These are phyloP conservation scores for Plebejus argus DNA, from an alignment of 2,888 invertebrate genomes.

Conservation along the genomic window DNA sequence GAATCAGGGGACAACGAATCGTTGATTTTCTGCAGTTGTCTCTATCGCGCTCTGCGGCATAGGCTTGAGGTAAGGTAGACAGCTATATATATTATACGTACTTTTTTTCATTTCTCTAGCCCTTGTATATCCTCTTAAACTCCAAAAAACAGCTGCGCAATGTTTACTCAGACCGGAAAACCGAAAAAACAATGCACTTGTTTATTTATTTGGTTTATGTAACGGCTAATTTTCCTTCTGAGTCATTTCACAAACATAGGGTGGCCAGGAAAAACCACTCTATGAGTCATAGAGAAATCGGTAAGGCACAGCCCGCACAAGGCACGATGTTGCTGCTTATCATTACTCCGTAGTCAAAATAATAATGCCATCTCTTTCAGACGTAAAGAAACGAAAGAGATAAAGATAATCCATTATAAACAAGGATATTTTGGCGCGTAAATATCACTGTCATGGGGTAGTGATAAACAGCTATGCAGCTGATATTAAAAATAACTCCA, in stretches of 20 bases:
- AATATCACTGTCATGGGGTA: neutral
- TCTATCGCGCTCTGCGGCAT: no score
- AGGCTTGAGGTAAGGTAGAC: no score
- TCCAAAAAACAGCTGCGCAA: no score
- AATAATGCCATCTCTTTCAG: neutral
- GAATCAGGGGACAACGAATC: no score
- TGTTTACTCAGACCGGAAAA: no score
- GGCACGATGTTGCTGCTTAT: neutral
- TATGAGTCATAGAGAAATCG: slow-evolving; percentile 22
- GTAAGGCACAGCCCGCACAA: neutral
- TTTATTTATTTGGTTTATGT: neutral
- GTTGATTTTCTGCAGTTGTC: no score
- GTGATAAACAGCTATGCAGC: neutral
- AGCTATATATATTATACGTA: no score
- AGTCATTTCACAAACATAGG: slow-evolving; percentile 25
- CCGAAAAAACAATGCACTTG: neutral
- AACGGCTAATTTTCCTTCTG: slow-evolving; percentile 21
- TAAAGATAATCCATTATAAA: neutral
- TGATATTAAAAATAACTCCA: neutral
- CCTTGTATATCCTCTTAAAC: no score
- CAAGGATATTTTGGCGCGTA: neutral
- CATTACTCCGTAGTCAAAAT: no score
- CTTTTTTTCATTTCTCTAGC: no score
- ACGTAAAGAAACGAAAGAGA: neutral
- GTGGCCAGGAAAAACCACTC: slow-evolving; percentile 20